Base-by-base conservation (phyloP, 2,888 invertebrate species). In the Hedya salicella region DNA sequence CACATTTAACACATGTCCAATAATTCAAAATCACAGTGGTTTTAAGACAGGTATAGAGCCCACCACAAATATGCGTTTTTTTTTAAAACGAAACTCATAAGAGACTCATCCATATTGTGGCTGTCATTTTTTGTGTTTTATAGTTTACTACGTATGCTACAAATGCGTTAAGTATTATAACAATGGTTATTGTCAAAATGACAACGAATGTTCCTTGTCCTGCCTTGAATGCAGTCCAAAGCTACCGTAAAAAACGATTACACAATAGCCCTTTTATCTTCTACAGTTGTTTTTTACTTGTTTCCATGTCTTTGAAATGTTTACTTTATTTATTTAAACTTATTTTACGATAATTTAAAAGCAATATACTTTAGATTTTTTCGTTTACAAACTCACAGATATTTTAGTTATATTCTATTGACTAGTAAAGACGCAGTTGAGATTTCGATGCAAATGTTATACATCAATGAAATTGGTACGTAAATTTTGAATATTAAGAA, bases 161-260 rank as follows among this genome's bases (percentile, higher is more conserved):
- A 65, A 65, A 65, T 36, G 39, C 52, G 59, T 65, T 60, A 65
- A 65, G 59, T 53, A 53, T 65, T 19, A 65, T 59, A 65, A 65
- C 65, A 65, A 65, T 65, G 13, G 65, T 65, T 25, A 60, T 59
- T 65, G 65, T 60, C 65, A 60, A 59, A 65, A 59, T 46, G 65
- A 65, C 59, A 60, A 53, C 46, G 52, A 52, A 65, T 60, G 59
- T 5, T 17, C 52, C 59, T 53, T 46, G 52, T 65, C 46, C 59
- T 30, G 44, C 44, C 17, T 52, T 60, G 53, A 60, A 46, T 21
- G 19, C 32, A 50, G 64, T 36, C 53, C 40, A 44, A 46, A 9
- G 54, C 65, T 65, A 66, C 61, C 48, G 66, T 61, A 66, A 54
- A 53, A 66, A 66, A 66, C 53, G 48, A 54, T 54, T 14, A 61